Base-by-base conservation (phyloP, 1,140 invertebrate genomes). In the Daktulosphaira vitifoliae region DNA sequence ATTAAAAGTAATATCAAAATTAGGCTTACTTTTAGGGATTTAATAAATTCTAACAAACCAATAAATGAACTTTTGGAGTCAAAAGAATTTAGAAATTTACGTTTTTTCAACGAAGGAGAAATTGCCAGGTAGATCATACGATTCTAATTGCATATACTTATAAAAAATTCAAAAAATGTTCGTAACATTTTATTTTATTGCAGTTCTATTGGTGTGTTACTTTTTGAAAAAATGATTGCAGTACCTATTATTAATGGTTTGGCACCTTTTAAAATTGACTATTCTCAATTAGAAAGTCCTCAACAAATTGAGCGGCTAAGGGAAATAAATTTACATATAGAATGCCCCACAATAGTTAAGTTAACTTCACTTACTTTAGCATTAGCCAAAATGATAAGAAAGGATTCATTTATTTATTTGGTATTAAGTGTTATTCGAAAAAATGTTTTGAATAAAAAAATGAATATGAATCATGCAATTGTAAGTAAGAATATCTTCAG, bases 31-130 rank as follows among this genome's bases (percentile, higher is more conserved):
- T 15, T 62, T 3, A 48, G 42, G 46, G 42, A 62, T 7, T 48
- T 62, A 7, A 48, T 62, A 15, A 3, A n/a, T 33, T 48, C 56
- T 4, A n/a, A 62, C 11, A 62, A 48, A 22, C 1, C 42, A 20
- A 2, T 62, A 13, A 20, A 46, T 48, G 18, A 33, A 20, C 29
- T 62, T 20, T 26, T 62, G 15, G 56, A 62, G 46, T 62, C 56
- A 7, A 62, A 62, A 48, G 42, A 62, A 20, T 62, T 62, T 11
- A 46, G 42, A 62, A 48, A 62, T 46, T 29, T 62, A 62, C 44
- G 56, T 29, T 33, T 46, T 46, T 48, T 62, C 25, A 15, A 7
- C 3, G 56, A 62, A 4, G 56, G 46, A 46, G 56, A 62, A 29
- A 62, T 62, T n/a, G 56, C 56, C 23, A 13, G 11, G 56, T 62